phyloP scores from a whole-genome alignment of 2,888 invertebrate genomes.

The Drosophila multiciliata region DNA sequence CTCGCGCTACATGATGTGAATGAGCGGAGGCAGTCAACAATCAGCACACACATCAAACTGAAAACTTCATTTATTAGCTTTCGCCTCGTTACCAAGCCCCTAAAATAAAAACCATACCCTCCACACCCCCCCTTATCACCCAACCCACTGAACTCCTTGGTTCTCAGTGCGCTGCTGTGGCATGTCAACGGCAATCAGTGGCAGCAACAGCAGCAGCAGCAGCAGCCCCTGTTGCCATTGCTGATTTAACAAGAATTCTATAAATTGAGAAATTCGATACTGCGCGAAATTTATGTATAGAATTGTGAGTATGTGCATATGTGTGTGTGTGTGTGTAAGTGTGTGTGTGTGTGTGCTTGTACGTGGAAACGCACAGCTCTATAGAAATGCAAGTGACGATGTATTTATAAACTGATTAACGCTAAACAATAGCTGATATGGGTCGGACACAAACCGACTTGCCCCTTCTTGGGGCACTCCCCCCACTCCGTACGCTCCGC shows the following conservation, averaged over 20 bases:
- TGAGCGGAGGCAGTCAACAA: conserved; percentile 39
- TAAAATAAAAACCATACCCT: neutral
- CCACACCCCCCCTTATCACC: neutral
- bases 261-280: conserved; percentile 66
- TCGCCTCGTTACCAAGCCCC: conserved; percentile 30
- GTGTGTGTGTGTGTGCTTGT: neutral
- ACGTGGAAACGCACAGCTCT: conserved; percentile 25
- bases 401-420: conserved; percentile 78
- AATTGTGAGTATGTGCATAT: conserved; percentile 38
- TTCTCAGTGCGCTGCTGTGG: conserved; percentile 24
- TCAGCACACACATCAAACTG: conserved; percentile 60
- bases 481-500: neutral
- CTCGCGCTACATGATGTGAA: neutral
- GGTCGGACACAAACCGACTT: conserved; percentile 43
- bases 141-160: neutral
- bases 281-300: conserved; percentile 56
- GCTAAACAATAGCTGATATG: conserved; percentile 74
- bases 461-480: neutral
- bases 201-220: conserved; percentile 12
- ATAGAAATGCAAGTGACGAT: conserved; percentile 75
- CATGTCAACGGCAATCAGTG: conserved; percentile 61
- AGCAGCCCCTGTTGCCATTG: conserved; percentile 1
- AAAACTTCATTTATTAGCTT: conserved; percentile 74
- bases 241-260: conserved; percentile 65
- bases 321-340: neutral